Evolutionary conservation across 2,113 vertebrate species (phyloP).

Genomic region (Cromileptes altivelis): DNA sequence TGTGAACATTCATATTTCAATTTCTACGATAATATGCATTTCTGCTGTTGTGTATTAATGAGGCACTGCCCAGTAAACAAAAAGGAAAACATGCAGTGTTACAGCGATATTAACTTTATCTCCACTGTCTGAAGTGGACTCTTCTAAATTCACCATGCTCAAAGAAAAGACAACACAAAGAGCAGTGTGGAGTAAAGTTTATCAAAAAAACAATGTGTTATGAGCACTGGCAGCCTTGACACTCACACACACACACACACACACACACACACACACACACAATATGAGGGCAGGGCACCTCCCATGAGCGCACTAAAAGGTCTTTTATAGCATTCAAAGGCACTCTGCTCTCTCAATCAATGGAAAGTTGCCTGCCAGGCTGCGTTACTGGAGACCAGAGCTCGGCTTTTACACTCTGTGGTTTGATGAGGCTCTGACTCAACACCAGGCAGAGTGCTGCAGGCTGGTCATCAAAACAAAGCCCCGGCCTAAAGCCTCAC

Average conservation of each 20-base stretch:
- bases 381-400: conserved; percentile 41
- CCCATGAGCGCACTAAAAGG: conserved; percentile 68
- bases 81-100: neutral
- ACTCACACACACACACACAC: conserved; percentile 15
- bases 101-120: neutral
- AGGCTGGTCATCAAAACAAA: conserved; percentile 18
- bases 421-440: conserved; percentile 56
- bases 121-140: neutral
- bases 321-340: conserved; percentile 66
- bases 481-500: neutral
- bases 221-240: conserved; percentile 27
- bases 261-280: conserved; percentile 18
- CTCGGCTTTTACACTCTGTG: conserved; percentile 34
- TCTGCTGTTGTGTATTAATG: neutral
- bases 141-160: neutral
- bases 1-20: neutral
- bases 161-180: conserved; percentile 9
- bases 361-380: conserved; percentile 47
- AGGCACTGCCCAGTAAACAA: neutral
- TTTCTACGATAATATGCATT: neutral
- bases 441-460: conserved; percentile 41
- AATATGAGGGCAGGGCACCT: conserved; percentile 47
- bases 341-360: conserved; percentile 67
- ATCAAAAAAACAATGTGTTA: conserved; percentile 17
- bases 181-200: neutral